Base-by-base conservation (phyloP, 2,888 invertebrate genomes). In the Oligia fasciuncula region DNA sequence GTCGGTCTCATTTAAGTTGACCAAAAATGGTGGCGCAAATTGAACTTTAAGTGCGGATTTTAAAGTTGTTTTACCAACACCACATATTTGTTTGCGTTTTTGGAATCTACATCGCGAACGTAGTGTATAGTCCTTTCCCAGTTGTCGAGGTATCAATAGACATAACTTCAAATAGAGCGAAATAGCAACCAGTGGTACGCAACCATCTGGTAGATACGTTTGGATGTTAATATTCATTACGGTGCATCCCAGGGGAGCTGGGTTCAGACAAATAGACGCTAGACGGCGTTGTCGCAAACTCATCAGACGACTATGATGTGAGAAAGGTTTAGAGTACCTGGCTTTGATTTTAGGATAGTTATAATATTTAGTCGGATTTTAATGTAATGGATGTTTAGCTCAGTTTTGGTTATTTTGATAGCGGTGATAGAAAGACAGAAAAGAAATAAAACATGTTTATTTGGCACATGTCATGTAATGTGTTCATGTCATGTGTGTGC, bases 221-320 rank as follows among this genome's bases (percentile, higher is more conserved):
- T 73, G 88, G 92, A 93, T 94, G 94, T 96, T 96, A 96, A 96
- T 96, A 96, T 96, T 96, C 95, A 96, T 96, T 96, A 95, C 91
- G 91, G 85, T 85, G 90, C 88, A 90, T 90, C 94, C 91, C 93
- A 73, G 60, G 93, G 92, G 94, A 93, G 86, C 81, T 76, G 71
- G 82, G 89, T 90, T 91, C 92, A 94, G 94, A 94, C 94, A 94
- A 94, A 95, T 94, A 92, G 93, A 94, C 92, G 86, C 87, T 94
- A 92, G 93, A 94, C 92, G 86, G 87, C 78, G 88, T 86, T 90
- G 93, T 92, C 90, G 90, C 89, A 84, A 88, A 90, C 89, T 89
- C 87, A 84, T 90, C 89, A 90, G 85, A 76, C 87, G 81, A 81
- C 83, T 66, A 76, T 62, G 81, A 83, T 75, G 65, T 85, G 70